Base-by-base conservation (phyloP, 2,113 vertebrate genomes). In the Silurus meridionalis region DNA sequence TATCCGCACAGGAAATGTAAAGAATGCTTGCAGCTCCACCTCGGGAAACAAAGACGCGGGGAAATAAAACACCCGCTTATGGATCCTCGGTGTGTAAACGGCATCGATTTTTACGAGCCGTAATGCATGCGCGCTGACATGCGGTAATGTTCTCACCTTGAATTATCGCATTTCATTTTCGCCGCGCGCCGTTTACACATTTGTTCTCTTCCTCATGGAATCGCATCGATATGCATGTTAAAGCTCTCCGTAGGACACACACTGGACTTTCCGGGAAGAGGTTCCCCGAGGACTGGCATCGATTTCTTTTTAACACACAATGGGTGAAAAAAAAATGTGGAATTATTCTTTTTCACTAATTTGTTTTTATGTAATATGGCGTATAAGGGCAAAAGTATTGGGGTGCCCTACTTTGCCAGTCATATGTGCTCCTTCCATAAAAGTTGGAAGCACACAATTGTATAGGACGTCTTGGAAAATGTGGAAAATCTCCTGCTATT, bases 41-140 rank as follows among this genome's bases (percentile, higher is more conserved):
- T 23, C 46, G 1, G 0, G 23, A 66, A 80, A 60, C 64, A 86
- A 71, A 72, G 53, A 28, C 66, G 61, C 78, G 13, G 0, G 28
- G 78, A 58, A 81, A 86, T 81, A 80, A 81, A 81, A 86, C 1
- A 52, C 55, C 14, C 15, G 78, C 71, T 81, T 61, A 80, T 57
- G 57, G 57, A 28, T 79, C 66, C 57, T 81, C 13, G 13, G 15
- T 71, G 52, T 66, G 9, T 8, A 72, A 46, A 52, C 52, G 8
- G 78, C 78, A 81, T 81, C 52, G 85, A 86, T 72, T 86, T 52
- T 57, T 48, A 37, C 15, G 61, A 61, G 55, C 28, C 3, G 50
- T 86, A 80, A 80, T 58, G 23, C 64, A 52, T 72, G 37, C 53
- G 14, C 72, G 13, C 28, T 72, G 78, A 60, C 85, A 63, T 57